These are phyloP conservation scores for Mobula hypostoma DNA, from an alignment of 2,113 vertebrate genomes.

Conservation along the genomic window DNA sequence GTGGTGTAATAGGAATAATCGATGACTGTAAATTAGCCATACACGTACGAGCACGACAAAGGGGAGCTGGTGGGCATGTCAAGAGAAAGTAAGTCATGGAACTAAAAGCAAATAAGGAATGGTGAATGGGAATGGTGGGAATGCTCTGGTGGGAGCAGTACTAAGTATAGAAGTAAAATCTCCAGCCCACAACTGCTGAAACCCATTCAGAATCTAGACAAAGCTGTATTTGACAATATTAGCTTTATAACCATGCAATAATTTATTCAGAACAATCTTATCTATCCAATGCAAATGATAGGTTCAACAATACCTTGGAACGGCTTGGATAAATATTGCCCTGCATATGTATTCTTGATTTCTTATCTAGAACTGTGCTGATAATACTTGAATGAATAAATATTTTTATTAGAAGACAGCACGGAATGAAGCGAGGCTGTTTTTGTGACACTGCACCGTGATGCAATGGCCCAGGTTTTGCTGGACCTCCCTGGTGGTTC, in stretches of 20 bases:
- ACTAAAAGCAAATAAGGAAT: no score
- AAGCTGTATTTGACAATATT: not conserved
- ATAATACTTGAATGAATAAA: not conserved
- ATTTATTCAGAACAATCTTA: not conserved
- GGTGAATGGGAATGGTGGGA: no score
- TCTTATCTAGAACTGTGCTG: not conserved
- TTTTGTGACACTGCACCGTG: no score
- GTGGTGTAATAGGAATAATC: no score
- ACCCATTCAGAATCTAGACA: not conserved
- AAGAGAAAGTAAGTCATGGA: no score
- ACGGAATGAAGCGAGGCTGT: not conserved
- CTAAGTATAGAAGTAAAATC: no score
- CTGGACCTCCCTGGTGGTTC: no score
- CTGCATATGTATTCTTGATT: not conserved
- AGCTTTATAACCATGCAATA: not conserved
- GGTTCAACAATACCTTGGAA: not conserved
- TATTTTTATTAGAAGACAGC: not conserved
- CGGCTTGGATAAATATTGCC: not conserved
- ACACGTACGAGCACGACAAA: no score
- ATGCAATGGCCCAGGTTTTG: no score
- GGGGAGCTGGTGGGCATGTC: no score
- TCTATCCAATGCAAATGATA: not conserved
- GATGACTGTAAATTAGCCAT: no score
- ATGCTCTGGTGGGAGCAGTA: no score
- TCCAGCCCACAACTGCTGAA: not conserved